Evolutionary conservation across 2,888 invertebrate species (phyloP), one percentile per base, ranked within the genome.

Genomic region (Stegana nigrithorax): DNA sequence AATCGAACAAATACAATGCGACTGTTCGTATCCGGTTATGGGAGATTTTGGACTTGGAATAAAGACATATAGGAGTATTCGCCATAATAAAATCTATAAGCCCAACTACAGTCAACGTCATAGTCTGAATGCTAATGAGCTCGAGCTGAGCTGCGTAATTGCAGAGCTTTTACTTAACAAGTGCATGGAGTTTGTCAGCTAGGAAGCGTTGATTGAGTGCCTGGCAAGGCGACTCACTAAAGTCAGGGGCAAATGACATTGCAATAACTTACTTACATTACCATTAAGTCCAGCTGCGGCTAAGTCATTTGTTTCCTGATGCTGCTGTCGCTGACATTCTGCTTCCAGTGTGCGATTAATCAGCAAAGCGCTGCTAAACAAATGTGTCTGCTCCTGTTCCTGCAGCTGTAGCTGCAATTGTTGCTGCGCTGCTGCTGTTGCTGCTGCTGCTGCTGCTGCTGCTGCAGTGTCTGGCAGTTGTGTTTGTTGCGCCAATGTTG

Each of bases 291-390:
- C 63, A 42, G 36, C 7, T 5, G 50, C 47, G 12, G 25, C 2
- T 26, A 27, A 50, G 25, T 36, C 44, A 14, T 50, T 14, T 8
- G 32, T 36, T 51, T 80, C 66, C 17, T 63, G 59, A 55, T 73
- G 73, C 19, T 73, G 70, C 63, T 71, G 75, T 51, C 66, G 68
- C 64, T 70, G 65, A 63, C 81, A 80, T 57, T 77, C 74, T 25
- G 68, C 62, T 50, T 81, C 75, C 60, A 77, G 64, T 17, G 82
- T 74, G 57, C 72, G 73, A 70, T 82, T 83, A 58, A 75, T 57
- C 19, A 64, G 58, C 17, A 59, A 50, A 36, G 39, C 67, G 58
- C 64, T 68, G 47, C 72, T 70, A 64, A 63, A 69, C n/a, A n/a
- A n/a, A n/a, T n/a, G n/a, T 42, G 64, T 60, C 66, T 64, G 68